These are phyloP conservation scores for Cephalopterus ornatus DNA, from an alignment of 2,113 vertebrate genomes.

Conservation along the genomic window DNA sequence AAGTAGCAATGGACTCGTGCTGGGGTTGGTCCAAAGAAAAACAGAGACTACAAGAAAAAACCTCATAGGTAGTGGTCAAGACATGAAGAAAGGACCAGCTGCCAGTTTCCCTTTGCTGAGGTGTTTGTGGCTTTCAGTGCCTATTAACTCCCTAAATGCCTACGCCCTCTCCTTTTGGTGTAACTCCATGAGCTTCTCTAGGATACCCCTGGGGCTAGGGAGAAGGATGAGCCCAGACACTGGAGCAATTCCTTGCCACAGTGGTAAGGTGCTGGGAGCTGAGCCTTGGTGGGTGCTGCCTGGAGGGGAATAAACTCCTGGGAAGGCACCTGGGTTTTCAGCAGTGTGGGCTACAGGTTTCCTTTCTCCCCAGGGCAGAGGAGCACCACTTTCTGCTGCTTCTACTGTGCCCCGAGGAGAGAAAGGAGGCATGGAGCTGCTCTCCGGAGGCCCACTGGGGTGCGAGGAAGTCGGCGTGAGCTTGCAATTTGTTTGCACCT, in stretches of 20 bases:
- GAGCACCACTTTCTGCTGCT: neutral
- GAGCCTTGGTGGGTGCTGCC: neutral
- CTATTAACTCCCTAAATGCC: neutral
- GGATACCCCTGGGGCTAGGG: neutral
- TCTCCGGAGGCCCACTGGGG: fast-evolving
- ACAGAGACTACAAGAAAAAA: neutral
- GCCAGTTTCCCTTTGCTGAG: neutral
- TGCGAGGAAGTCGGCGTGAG: neutral
- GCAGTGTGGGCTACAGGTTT: neutral
- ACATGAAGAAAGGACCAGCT: neutral
- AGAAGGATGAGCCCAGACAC: neutral
- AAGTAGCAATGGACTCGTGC: neutral
- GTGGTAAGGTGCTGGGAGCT: neutral
- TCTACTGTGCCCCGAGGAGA: neutral
- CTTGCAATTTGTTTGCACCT: constrained; percentile 3
- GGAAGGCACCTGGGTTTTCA: neutral
- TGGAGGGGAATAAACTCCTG: neutral
- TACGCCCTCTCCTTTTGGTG: neutral
- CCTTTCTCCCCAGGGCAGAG: neutral
- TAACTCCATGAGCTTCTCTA: neutral
- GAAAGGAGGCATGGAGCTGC: neutral
- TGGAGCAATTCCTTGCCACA: neutral
- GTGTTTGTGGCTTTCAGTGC: neutral
- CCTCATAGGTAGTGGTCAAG: neutral
- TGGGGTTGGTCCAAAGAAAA: neutral